Evolutionary conservation across 1,140 invertebrate genomes (phyloP), one percentile per base, ranked within the genome.

Genomic region (Muscidifurax raptorellus): DNA sequence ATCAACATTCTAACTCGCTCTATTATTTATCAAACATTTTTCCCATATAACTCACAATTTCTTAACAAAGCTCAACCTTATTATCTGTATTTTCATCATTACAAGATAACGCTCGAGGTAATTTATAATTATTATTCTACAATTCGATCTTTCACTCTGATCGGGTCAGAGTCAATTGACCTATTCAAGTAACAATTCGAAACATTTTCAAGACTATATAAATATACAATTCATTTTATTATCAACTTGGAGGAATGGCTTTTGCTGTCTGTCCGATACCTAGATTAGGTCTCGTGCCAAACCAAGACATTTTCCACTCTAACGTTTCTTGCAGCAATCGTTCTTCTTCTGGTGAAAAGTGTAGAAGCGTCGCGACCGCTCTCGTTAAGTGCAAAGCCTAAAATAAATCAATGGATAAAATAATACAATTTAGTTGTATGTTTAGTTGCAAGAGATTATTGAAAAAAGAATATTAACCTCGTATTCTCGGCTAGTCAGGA

Each of bases 291-390:
- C 94, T 93, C 1, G 95, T 94, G 1, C 96, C 96, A 89, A 97
- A 97, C 97, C 97, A 97, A 7, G 97, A 97, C 95, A 96, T 96
- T 91, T 97, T 97, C 95, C 96, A 98, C 85, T 98, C 96, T 40
- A 98, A 91, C 0, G 97, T 98, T 88, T 98, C 97, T 82, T 96
- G 95, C n/a, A 98, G 93, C 0, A 98, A 90, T 89, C 96, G 95
- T 91, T 98, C 97, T 93, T 99, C 98, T 89, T 98, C 97, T 12
- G 95, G 94, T 0, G 96, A 96, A 86, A 98, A 96, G 84, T 97
- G 95, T 28, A 99, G 93, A 76, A 99, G 92, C 6, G 96, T 96
- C 1, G 97, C 95, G 0, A 99, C 96, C 22, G 97, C 98, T 89
- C 96, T 95, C 4, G 97, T 98, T 86, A 99, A 93, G 91, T 98